Evolutionary conservation across 2,797 vertebrate genomes (phyloP).

Genomic region (Parotocinclus haroldoi): DNA sequence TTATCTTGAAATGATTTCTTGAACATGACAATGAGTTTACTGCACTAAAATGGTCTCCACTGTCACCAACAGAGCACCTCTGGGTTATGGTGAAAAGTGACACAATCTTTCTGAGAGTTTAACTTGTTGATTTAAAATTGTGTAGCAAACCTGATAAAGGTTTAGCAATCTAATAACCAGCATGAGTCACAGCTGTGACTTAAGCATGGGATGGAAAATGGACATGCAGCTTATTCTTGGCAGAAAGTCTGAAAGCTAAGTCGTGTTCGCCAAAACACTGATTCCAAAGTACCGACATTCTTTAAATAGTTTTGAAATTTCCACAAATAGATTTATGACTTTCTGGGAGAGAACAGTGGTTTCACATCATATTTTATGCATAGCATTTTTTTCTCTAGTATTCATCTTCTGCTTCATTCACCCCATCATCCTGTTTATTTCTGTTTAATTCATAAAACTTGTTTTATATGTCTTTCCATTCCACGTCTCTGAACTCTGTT

Average conservation of each 20-base stretch:
- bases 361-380: slow-evolving; percentile 18
- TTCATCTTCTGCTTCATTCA: background rate
- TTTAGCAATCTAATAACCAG: slow-evolving; percentile 48
- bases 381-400: background rate
- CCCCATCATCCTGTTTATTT: background rate
- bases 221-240: slow-evolving; percentile 54
- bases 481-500: background rate
- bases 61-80: too few species aligned
- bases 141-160: slow-evolving; percentile 48
- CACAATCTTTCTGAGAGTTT: too few species aligned
- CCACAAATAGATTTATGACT: slow-evolving; percentile 19
- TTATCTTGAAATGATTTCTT: too few species aligned
- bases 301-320: slow-evolving; percentile 19
- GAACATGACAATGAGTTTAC: too few species aligned
- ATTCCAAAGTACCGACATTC: slow-evolving; percentile 16
- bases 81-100: too few species aligned
- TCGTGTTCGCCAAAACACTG: slow-evolving; percentile 17
- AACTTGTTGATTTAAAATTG: slow-evolving; percentile 50
- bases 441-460: background rate
- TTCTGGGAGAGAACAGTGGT: background rate
- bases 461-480: background rate
- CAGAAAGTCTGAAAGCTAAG: slow-evolving; percentile 14
- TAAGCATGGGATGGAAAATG: slow-evolving; percentile 49
- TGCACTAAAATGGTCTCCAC: too few species aligned
- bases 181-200: slow-evolving; percentile 53